phyloP scores from a whole-genome alignment of 53 echinoderm and acorn worm species.

The Apostichopus leukothele region DNA sequence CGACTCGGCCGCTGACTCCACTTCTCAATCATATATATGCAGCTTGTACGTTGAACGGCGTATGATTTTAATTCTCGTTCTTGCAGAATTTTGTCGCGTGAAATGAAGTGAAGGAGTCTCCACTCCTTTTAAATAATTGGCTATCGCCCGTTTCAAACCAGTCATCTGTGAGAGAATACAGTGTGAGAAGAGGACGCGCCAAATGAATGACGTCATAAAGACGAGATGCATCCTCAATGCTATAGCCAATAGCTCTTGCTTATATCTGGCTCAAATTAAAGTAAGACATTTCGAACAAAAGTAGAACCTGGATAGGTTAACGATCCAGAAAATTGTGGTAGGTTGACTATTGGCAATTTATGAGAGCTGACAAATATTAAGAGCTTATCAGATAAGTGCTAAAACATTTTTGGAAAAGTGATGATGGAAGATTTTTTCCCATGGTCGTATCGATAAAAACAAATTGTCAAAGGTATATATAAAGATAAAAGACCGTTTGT shows the following conservation, averaged over 20 bases:
- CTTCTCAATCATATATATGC: background rate
- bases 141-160: conserved; percentile 46
- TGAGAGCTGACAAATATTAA: conserved; percentile 23
- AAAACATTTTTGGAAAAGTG: conserved; percentile 32
- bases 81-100: conserved; percentile 44
- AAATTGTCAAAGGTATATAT: no score
- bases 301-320: conserved; percentile 31
- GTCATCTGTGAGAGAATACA: conserved; percentile 35
- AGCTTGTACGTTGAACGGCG: conserved; percentile 26
- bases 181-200: conserved; percentile 12
- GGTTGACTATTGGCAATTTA: conserved; percentile 37
- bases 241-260: conserved; percentile 33
- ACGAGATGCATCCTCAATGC: conserved; percentile 8
- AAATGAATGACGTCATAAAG: conserved; percentile 37
- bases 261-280: conserved; percentile 22
- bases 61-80: conserved; percentile 48
- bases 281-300: conserved; percentile 23
- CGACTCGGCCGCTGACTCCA: background rate
- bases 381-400: conserved; percentile 14
- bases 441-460: background rate
- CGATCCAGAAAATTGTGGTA: conserved; percentile 26
- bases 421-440: background rate
- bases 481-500: no score
- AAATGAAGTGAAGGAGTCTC: conserved; percentile 39
- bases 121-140: conserved; percentile 46